Evolutionary conservation across 2,888 invertebrate genomes (phyloP), one percentile per base, ranked within the genome.

Genomic region (Drosophila prostipennis): DNA sequence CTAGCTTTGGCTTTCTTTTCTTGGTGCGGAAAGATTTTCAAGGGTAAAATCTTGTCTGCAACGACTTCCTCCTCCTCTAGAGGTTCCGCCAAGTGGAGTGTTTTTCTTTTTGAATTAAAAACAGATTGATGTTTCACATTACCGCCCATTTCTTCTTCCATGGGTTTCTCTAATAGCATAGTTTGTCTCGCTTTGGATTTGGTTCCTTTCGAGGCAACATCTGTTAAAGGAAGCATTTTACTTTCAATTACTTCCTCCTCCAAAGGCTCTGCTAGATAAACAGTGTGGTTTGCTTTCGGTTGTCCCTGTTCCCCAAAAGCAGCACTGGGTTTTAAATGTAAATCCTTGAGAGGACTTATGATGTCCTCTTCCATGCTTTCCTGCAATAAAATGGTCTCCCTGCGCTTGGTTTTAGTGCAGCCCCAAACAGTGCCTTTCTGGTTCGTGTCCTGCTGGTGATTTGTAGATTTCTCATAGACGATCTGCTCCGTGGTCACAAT

Each of bases 361-460:
- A 56, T 42, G 34, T 60, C 45, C 13, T 64, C 70, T 26, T 72
- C 42, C 39, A 77, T 70, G 23, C 72, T 29, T 10, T 75, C 68
- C 2, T 63, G 34, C 51, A 39, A 7, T 19, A 60, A 26, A 6
- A 72, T 10, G 7, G 74, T 71, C 54, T 63, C 58, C 13, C 37
- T 52, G 26, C 52, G 26, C 3, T 48, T 51, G n/a, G 13, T 23
- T 42, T 53, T 48, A 3, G 11, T 8, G 23, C 1, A 16, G n/a
- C 11, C 10, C 32, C 13, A 16, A 4, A 14, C 16, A 0, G 8
- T 34, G 13, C 19, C 8, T 2, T 23, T 32, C 14, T 40, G 19
- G 1, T 37, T 29, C 2, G 2, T 5, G 4, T 37, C 11, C 10
- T 16, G 16, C 6, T 57, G 39, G 4, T n/a, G n/a, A 10, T 2